A percentile compares a stretch with the other conserved stretches of the same genome.
Evolutionary conservation across 2,888 invertebrate species (phyloP).

Genomic region (Timandra comae): DNA sequence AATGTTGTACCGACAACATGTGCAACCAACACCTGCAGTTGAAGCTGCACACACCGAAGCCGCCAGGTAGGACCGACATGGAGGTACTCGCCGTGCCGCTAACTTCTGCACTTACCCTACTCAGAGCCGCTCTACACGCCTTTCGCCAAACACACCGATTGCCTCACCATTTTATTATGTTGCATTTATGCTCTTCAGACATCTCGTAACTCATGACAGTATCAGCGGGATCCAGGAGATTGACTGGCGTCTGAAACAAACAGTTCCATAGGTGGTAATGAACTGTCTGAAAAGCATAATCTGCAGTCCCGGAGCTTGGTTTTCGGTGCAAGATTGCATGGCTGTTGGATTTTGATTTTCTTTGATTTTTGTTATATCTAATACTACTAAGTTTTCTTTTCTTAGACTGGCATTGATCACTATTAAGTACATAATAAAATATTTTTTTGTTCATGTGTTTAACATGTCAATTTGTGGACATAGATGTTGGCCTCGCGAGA

Average conservation of each 20-base stretch:
- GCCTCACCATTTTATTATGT: background rate
- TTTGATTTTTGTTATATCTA: constrained; percentile 45
- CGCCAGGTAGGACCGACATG: constrained; percentile 79
- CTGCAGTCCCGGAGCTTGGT: constrained; percentile 35
- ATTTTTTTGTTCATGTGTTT: constrained; percentile 30
- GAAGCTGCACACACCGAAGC: constrained; percentile 81
- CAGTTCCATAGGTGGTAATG: background rate
- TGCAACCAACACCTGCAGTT: constrained; percentile 85
- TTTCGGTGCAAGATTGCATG: constrained; percentile 62
- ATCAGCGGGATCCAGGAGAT: background rate
- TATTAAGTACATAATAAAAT: constrained; percentile 28
- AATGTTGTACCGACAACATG: constrained; percentile 86
- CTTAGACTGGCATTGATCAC: constrained; percentile 72
- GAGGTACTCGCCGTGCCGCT: constrained; percentile 37
- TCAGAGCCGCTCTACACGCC: constrained; percentile 10
- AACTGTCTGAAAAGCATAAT: constrained; percentile 10
- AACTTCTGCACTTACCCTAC: constrained; percentile 29
- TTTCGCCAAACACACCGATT: constrained; percentile 1
- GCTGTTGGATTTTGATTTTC: constrained; percentile 39
- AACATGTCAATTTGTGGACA: constrained; percentile 41
- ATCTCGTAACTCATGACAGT: background rate
- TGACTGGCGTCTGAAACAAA: background rate
- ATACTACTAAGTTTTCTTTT: constrained; percentile 54
- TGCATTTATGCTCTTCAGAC: constrained; percentile 6
- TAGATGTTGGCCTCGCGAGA: constrained; percentile 79